phyloP scores from a whole-genome alignment of 2,888 invertebrate genomes.

The Crepidodera aurea region DNA sequence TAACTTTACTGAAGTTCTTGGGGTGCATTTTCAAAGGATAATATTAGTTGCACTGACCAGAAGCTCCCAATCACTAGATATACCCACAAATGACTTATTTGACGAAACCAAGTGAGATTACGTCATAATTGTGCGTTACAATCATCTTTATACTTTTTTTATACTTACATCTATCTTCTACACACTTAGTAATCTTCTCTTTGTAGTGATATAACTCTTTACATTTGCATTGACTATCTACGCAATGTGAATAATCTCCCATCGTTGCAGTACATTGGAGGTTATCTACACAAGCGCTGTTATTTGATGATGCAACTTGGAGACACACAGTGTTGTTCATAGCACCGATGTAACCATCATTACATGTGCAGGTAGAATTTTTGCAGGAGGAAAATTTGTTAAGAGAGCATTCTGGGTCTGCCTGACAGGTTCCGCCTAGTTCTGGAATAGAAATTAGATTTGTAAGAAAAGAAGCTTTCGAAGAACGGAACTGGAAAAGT shows the following conservation, averaged over 20 bases:
- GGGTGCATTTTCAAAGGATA: no score
- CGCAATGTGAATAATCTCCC: conserved; percentile 47
- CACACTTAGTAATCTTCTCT: conserved; percentile 44
- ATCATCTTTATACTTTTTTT: no score
- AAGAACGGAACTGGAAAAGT: no score
- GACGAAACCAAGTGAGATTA: no score
- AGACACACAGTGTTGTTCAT: conserved; percentile 45
- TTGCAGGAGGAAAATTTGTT: conserved; percentile 45
- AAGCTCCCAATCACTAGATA: no score
- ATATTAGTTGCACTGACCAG: no score
- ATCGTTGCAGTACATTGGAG: conserved; percentile 49
- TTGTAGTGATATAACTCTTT: conserved; percentile 49
- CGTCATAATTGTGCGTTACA: no score
- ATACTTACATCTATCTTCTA: conserved; percentile 49
- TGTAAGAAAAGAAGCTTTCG: no score
- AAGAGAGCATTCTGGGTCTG: conserved; percentile 47
- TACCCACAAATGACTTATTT: no score
- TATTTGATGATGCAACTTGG: conserved; percentile 40
- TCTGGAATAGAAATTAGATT: conserved; percentile 45
- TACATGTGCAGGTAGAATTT: conserved; percentile 47
- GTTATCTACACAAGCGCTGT: conserved; percentile 47
- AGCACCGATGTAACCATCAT: conserved; percentile 42
- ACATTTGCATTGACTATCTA: conserved; percentile 49
- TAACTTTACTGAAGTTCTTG: no score
- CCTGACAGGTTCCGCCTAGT: conserved; percentile 48